Evolutionary conservation across 1,140 invertebrate species (phyloP).

Genomic region (Eriocheir sinensis): DNA sequence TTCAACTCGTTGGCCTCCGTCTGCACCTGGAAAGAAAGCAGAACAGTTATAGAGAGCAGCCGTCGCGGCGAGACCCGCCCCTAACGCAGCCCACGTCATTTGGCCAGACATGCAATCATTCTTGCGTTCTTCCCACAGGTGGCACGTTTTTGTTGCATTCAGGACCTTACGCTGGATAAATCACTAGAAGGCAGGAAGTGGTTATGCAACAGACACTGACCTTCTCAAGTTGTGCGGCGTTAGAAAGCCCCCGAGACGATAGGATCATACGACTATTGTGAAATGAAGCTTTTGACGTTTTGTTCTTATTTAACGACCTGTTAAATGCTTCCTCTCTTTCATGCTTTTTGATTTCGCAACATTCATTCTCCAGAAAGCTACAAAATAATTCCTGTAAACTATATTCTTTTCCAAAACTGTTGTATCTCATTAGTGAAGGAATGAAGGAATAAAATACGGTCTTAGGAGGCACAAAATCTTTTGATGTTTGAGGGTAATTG

Average conservation of each 20-base stretch:
- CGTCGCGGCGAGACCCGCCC: background rate
- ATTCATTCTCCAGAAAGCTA: too few relatives aligned
- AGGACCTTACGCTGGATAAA: background rate
- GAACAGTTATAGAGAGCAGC: background rate
- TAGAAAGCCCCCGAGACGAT: background rate
- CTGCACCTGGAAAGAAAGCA: constrained; percentile 35
- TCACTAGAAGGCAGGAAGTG: background rate
- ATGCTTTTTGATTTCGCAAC: too few relatives aligned
- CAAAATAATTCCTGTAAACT: too few relatives aligned
- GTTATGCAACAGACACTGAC: background rate
- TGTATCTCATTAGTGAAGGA: too few relatives aligned
- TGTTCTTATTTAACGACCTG: background rate
- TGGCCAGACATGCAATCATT: background rate
- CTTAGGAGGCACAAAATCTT: too few relatives aligned
- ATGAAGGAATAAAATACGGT: too few relatives aligned
- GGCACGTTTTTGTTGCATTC: background rate
- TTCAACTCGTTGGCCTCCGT: constrained; percentile 60
- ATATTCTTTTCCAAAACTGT: too few relatives aligned
- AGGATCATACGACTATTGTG: background rate
- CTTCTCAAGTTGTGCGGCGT: background rate
- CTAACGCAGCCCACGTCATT: background rate
- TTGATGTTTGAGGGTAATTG: too few relatives aligned
- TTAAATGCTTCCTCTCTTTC: background rate
- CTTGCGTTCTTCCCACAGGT: background rate
- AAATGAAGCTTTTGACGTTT: background rate